A percentile compares a stretch with the other conserved stretches of the same genome.
These are phyloP conservation scores for Sitobion miscanthi DNA, from an alignment of 1,140 invertebrate species.

Conservation along the genomic window DNA sequence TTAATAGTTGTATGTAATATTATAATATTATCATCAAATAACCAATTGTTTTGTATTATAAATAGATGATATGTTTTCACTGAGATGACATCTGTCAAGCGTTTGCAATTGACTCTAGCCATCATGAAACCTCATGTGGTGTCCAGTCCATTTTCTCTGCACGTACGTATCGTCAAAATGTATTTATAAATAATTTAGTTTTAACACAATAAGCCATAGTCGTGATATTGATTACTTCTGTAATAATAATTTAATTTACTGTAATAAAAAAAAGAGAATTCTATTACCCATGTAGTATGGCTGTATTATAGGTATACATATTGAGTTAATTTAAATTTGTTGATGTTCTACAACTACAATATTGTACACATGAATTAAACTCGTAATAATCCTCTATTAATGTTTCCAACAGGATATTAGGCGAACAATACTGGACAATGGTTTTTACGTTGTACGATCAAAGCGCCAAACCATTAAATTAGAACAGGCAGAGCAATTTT, in stretches of 20 bases:
- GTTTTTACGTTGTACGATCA: slow-evolving; percentile 78
- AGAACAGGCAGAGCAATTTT: slow-evolving; percentile 78
- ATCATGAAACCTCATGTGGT: slow-evolving; percentile 78
- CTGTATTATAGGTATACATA: not conserved
- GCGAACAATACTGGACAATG: slow-evolving; percentile 72
- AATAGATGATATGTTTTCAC: not conserved
- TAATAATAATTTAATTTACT: not conserved
- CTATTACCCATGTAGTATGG: too few species aligned
- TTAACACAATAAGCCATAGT: not conserved
- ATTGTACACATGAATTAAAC: not conserved
- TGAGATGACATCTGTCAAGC: slow-evolving; percentile 28
- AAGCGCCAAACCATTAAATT: slow-evolving; percentile 70
- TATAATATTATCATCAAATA: not conserved
- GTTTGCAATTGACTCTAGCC: slow-evolving; percentile 69
- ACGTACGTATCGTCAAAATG: slow-evolving; percentile 62
- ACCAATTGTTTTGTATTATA: not conserved
- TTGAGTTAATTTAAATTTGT: not conserved
- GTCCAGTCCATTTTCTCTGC: slow-evolving; percentile 71
- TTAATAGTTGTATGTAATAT: not conserved
- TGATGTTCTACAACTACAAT: not conserved
- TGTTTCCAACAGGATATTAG: slow-evolving; percentile 67
- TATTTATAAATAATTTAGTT: not conserved
- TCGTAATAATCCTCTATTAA: not conserved
- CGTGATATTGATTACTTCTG: not conserved
- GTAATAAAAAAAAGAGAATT: not conserved